Evolutionary conservation across 2,797 vertebrate genomes (phyloP), one percentile per base, ranked within the genome.

Genomic region (Aselliscus stoliczkanus): DNA sequence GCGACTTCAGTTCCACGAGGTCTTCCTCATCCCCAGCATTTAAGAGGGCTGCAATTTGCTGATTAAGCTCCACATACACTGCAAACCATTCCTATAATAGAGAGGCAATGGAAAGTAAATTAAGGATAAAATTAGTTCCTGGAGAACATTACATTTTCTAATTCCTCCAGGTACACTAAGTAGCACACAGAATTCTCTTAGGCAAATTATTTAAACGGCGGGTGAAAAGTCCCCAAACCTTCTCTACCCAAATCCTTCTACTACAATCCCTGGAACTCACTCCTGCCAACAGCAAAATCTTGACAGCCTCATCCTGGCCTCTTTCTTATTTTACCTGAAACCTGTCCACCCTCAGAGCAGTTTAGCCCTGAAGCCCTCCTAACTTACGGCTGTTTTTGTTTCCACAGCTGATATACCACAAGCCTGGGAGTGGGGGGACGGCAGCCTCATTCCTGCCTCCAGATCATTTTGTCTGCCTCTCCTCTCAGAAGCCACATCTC

Each of bases 21-120:
- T 99, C 99, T 91, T 99, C 99, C 97, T 99, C 99, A 88, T 99
- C 99, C 0, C 99, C 99, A 0, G 99, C 99, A 47, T 98, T 99
- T 97, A 99, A 98, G 97, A 99, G 98, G 10, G 99, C 99, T 85
- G 99, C 99, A 69, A 99, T 99, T 98, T 99, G 99, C 98, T 99
- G 99, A 98, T 99, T 99, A 98, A 99, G 98, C 97, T 99, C 99
- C 98, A 99, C 99, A n/a, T 99, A 99, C 21, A 99, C 99, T 0
- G 99, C 99, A 98, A 99, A 99, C 99, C 99, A 99, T 97, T 99
- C 99, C 99, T 99, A 97, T 37, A 97, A 96, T 77, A 56, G 21
- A 92, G 14, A 92, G 14, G 76, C 1, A 15, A 72, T 6, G 8
- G 14, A 67, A 83, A 88, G 65, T 90, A 79, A 88, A 65, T 70